These are phyloP conservation scores for Cheilosia pagana DNA, from an alignment of 2,888 invertebrate genomes.

Conservation along the genomic window DNA sequence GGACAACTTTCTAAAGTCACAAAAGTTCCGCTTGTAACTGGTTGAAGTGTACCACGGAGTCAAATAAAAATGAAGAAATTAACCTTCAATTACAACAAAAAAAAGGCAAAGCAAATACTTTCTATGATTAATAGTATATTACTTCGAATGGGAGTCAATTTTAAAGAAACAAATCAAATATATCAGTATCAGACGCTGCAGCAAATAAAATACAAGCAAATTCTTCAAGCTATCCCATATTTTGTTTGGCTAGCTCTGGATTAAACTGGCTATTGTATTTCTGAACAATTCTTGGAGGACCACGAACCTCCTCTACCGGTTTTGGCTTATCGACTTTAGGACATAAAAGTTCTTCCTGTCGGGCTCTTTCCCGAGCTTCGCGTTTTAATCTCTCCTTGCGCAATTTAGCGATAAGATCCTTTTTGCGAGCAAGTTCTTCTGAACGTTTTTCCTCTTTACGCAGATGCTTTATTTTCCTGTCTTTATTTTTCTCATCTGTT, in stretches of 20 bases:
- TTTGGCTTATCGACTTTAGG: slow-evolving; percentile 84
- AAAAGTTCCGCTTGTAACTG: too few species aligned
- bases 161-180: too few species aligned
- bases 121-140: too few species aligned
- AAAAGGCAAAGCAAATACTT: too few species aligned
- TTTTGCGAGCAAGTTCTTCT: slow-evolving; percentile 77
- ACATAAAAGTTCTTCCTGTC: slow-evolving; percentile 88
- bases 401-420: slow-evolving; percentile 80
- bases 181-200: not conserved
- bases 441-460: slow-evolving; percentile 53
- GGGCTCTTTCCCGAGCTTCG: slow-evolving; percentile 90
- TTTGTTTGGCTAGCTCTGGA: slow-evolving; percentile 94
- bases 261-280: slow-evolving; percentile 99
- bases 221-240: slow-evolving; percentile 82
- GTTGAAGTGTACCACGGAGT: too few species aligned
- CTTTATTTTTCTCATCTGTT: slow-evolving; percentile 66
- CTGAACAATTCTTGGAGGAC: slow-evolving; percentile 85
- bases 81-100: too few species aligned
- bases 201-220: not conserved
- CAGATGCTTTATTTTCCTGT: slow-evolving; percentile 25
- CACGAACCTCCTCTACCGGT: slow-evolving; percentile 68
- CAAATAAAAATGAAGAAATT: too few species aligned
- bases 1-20: too few species aligned
- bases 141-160: not conserved
- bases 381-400: slow-evolving; percentile 87